Evolutionary conservation across 2,888 invertebrate species (phyloP).

Genomic region (Buathra laborator): DNA sequence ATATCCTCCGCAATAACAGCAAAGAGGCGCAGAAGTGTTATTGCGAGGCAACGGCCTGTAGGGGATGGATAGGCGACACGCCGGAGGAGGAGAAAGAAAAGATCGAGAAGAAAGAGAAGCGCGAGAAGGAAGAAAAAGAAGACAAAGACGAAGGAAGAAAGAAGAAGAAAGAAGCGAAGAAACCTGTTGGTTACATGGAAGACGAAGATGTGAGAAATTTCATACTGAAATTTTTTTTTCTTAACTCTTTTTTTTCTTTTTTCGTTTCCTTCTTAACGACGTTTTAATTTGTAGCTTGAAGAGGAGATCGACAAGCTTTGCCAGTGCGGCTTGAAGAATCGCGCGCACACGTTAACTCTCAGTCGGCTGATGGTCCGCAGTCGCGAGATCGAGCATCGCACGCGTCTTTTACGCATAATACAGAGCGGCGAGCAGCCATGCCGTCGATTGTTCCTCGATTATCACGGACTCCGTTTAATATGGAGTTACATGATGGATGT

Average conservation of each 20-base stretch:
- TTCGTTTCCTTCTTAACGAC: conserved; percentile 13
- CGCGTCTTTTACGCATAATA: conserved; percentile 91
- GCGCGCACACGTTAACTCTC: conserved; percentile 94
- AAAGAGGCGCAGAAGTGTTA: conserved; percentile 98
- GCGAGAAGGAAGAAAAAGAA: conserved; percentile 84
- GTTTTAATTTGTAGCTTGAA: conserved; percentile 88
- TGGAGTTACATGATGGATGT: conserved; percentile 97
- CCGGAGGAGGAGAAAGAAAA: conserved; percentile 90
- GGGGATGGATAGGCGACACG: conserved; percentile 98
- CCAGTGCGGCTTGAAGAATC: conserved; percentile 93
- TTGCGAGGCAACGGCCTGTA: conserved; percentile 95
- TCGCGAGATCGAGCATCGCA: conserved; percentile 92
- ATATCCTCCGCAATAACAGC: conserved; percentile 85
- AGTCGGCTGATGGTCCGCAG: conserved; percentile 97
- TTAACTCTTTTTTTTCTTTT: conserved; percentile 12
- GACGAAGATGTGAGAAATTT: conserved; percentile 86
- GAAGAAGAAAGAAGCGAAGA: conserved; percentile 85
- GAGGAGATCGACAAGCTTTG: conserved; percentile 94
- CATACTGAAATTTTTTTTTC: conserved; percentile 86
- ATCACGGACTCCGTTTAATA: conserved; percentile 95
- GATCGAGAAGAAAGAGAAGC: conserved; percentile 86
- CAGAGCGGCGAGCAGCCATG: conserved; percentile 93
- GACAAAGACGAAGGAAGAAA: conserved; percentile 78
- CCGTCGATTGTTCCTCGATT: conserved; percentile 95
- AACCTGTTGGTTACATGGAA: conserved; percentile 80